phyloP scores from a whole-genome alignment of 1,140 invertebrate species.

The Drosophila paulistorum region DNA sequence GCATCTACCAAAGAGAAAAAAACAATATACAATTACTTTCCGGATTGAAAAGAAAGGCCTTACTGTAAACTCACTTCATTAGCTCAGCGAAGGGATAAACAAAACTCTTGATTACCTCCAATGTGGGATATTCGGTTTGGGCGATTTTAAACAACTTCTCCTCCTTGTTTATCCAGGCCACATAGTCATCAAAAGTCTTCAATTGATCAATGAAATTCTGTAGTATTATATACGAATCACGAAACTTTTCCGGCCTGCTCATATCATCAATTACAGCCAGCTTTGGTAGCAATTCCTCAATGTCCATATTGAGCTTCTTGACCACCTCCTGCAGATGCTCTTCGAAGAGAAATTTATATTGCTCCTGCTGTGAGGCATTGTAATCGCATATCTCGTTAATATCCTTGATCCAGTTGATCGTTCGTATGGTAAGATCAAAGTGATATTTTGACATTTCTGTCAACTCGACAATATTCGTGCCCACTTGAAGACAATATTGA shows the following conservation, averaged over 20 bases:
- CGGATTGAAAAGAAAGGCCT: background rate
- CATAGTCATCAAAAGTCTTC: constrained; percentile 88
- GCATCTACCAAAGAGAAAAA: constrained; percentile 67
- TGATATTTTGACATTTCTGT: constrained; percentile 87
- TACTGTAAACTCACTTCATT: constrained; percentile 83
- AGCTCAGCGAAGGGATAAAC: constrained; percentile 88
- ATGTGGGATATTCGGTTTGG: constrained; percentile 88
- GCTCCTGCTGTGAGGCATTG: constrained; percentile 89
- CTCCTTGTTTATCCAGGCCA: constrained; percentile 94
- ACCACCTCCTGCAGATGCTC: constrained; percentile 88
- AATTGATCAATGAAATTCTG: constrained; percentile 89
- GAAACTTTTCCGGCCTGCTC: constrained; percentile 87
- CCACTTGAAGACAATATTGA: constrained; percentile 85
- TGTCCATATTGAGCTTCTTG: constrained; percentile 87
- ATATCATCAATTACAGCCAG: constrained; percentile 88
- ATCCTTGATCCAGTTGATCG: constrained; percentile 88
- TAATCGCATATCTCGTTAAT: constrained; percentile 89
- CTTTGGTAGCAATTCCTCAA: constrained; percentile 89
- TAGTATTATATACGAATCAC: constrained; percentile 88
- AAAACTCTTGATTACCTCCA: constrained; percentile 89
- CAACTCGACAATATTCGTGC: constrained; percentile 88
- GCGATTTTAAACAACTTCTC: constrained; percentile 93
- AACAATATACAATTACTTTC: too few relatives aligned
- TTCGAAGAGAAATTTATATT: constrained; percentile 91
- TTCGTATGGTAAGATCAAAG: constrained; percentile 87